phyloP scores from a whole-genome alignment of 2,113 vertebrate species.

The Zosterops lateralis region DNA sequence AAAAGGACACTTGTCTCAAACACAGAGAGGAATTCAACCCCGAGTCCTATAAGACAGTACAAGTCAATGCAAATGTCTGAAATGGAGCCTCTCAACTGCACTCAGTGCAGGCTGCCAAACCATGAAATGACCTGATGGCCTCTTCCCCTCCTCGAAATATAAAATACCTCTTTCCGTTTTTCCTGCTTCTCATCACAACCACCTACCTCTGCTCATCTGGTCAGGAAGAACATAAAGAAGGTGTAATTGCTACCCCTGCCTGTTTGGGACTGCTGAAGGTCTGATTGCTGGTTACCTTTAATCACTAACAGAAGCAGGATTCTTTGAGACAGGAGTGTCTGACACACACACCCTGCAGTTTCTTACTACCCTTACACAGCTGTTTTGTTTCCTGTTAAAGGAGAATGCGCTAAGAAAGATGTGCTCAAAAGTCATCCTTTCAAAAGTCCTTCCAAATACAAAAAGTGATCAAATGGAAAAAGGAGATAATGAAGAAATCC shows the following conservation, averaged over 20 bases:
- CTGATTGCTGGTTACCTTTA: neutral
- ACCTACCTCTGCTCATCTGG: neutral
- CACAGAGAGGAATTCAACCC: neutral
- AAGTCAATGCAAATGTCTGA: neutral
- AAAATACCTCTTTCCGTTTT: neutral
- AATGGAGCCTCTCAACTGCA: neutral
- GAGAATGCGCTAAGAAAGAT: neutral
- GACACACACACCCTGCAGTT: neutral
- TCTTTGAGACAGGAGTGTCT: neutral
- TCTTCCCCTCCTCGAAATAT: neutral
- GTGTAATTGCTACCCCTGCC: neutral
- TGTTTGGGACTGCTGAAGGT: neutral
- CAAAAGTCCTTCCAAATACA: neutral
- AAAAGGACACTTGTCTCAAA: neutral
- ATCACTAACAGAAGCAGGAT: neutral
- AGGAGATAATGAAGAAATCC: neutral
- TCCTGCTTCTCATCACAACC: conserved; percentile 19
- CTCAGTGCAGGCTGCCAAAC: neutral
- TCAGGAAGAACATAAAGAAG: neutral
- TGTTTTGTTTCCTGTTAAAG: neutral
- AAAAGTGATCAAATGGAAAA: neutral
- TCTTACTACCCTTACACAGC: neutral
- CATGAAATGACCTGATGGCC: neutral
- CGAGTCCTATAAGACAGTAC: fast-evolving
- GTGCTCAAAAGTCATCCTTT: neutral